phyloP scores from a whole-genome alignment of 35 echinoderm and acorn worm species.

The Diadema setosum region DNA sequence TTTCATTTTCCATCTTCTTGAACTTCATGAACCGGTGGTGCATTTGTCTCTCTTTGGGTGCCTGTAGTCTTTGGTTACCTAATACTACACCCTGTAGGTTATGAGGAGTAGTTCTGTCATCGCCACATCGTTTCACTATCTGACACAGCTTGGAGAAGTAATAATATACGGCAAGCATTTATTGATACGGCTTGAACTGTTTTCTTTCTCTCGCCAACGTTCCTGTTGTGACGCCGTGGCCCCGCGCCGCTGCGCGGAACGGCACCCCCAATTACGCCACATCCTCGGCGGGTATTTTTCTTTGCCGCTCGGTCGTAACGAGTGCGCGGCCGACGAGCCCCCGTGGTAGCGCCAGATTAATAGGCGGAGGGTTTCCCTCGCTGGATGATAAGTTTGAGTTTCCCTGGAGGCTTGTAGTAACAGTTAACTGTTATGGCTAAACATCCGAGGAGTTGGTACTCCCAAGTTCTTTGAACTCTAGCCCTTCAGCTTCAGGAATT shows the following conservation, averaged over 20 bases:
- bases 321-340: background rate
- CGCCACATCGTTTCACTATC: too few relatives aligned
- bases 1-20: too few relatives aligned
- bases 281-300: conserved; percentile 20
- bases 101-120: too few relatives aligned
- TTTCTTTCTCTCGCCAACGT: background rate
- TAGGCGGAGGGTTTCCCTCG: background rate
- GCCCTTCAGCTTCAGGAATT: background rate
- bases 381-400: background rate
- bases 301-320: background rate
- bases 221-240: conserved; percentile 17
- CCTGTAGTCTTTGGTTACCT: too few relatives aligned
- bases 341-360: conserved; percentile 1
- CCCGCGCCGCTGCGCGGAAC: background rate
- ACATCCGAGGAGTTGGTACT: background rate
- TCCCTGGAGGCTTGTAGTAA: background rate
- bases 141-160: too few relatives aligned
- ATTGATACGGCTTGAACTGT: background rate
- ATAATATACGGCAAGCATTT: conserved; percentile 9
- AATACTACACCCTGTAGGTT: too few relatives aligned
- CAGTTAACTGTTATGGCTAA: background rate
- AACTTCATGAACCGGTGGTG: too few relatives aligned
- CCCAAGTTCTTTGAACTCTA: too few relatives aligned
- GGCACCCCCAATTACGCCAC: background rate
- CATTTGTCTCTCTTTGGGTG: too few relatives aligned